phyloP scores from a whole-genome alignment of 2,797 vertebrate genomes.

The Gymnothorax javanicus region DNA sequence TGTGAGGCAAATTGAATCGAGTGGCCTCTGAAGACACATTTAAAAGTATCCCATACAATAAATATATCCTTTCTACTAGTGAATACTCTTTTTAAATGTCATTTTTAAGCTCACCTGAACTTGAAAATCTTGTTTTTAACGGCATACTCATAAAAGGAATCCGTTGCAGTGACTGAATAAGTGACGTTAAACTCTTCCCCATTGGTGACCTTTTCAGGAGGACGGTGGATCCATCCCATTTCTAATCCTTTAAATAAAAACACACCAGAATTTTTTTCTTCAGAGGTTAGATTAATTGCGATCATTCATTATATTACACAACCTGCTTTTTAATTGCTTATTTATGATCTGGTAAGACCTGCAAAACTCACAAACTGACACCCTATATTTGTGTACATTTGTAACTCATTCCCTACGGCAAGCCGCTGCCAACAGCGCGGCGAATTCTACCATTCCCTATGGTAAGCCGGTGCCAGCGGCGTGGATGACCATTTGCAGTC shows the following conservation, averaged over 20 bases:
- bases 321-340: background rate
- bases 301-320: slow-evolving; percentile 1
- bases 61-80: background rate
- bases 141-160: slow-evolving; percentile 71
- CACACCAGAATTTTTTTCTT: background rate
- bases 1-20: too few relatives aligned
- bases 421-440: too few relatives aligned
- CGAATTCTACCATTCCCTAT: too few relatives aligned
- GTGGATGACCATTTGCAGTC: too few relatives aligned
- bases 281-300: background rate
- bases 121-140: slow-evolving; percentile 71
- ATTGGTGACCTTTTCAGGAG: slow-evolving; percentile 68
- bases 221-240: slow-evolving; percentile 74
- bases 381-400: background rate
- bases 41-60: background rate
- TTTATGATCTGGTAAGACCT: background rate
- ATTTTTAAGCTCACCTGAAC: slow-evolving; percentile 64
- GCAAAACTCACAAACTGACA: background rate
- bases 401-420: too few relatives aligned
- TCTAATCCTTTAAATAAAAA: slow-evolving; percentile 66
- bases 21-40: too few relatives aligned
- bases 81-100: background rate
- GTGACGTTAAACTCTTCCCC: slow-evolving; percentile 76
- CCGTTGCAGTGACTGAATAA: slow-evolving; percentile 65
- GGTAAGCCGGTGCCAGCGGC: too few relatives aligned